Evolutionary conservation across 2,797 vertebrate genomes (phyloP).

Genomic region (Girardinus metallicus): DNA sequence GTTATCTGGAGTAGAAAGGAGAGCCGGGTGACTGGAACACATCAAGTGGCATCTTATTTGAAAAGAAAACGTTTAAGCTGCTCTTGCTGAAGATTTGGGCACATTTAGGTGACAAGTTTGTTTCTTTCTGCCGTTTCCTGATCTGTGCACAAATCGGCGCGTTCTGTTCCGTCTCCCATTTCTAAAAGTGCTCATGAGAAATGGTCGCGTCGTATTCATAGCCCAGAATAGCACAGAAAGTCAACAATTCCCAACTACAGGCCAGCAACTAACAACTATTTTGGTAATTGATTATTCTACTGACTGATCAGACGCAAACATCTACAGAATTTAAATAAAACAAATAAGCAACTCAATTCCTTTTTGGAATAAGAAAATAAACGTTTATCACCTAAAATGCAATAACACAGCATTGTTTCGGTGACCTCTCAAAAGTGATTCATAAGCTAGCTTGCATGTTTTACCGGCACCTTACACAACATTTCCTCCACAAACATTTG

Average conservation of each 20-base stretch:
- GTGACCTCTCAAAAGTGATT: neutral
- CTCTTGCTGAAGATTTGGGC: neutral
- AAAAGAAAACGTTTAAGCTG: neutral
- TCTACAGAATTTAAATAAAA: neutral
- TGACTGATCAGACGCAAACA: too few species aligned
- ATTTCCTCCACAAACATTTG: neutral
- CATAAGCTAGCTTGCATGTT: neutral
- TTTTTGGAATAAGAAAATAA: neutral
- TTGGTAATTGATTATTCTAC: neutral
- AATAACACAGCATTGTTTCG: neutral
- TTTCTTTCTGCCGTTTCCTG: neutral
- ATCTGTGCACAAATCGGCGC: neutral
- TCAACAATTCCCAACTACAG: neutral
- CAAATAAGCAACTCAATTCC: neutral
- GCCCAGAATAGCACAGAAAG: neutral
- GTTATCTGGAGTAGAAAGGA: conserved; percentile 82
- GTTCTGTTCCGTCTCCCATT: neutral
- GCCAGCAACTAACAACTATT: neutral
- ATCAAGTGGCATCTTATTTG: neutral
- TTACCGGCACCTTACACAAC: neutral
- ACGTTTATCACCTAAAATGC: neutral
- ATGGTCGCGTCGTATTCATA: neutral
- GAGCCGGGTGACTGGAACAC: neutral
- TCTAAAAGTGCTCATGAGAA: neutral
- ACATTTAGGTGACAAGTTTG: neutral